A percentile compares a stretch with the other conserved stretches of the same genome.
Conservation (phyloP, 2,797 vertebrate species). For the Pseudotriccus pelzelni region DNA sequence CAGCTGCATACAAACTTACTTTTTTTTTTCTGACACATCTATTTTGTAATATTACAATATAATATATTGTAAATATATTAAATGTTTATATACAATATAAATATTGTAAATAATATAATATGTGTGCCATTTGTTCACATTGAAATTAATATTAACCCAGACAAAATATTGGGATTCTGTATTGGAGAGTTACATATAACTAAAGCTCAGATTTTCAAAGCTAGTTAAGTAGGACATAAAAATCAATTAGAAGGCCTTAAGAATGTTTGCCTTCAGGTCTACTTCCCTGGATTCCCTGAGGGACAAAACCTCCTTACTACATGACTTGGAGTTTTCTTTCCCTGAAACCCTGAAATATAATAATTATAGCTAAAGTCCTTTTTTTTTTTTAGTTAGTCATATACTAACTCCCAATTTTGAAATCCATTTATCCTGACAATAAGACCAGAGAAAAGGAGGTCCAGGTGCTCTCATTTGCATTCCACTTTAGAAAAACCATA, state of each 20-base stretch:
- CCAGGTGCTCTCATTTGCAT: neutral
- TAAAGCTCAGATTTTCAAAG: constrained; percentile 21
- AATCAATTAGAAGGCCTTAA: constrained; percentile 33
- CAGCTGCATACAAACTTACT: neutral
- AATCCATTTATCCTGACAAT: neutral
- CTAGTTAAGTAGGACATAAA: constrained; percentile 50
- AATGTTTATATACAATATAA: too few species aligned
- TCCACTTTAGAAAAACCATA: neutral
- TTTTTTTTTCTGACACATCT: neutral
- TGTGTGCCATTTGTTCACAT: neutral
- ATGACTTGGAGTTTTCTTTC: neutral
- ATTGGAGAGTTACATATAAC: neutral
- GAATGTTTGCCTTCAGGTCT: constrained; percentile 34
- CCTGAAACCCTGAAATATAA: neutral
- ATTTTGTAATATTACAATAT: neutral
- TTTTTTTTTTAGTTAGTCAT: neutral
- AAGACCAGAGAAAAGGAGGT: neutral
- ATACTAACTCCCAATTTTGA: neutral
- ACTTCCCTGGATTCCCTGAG: constrained; percentile 8
- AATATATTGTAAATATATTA: too few species aligned
- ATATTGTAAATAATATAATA: too few species aligned
- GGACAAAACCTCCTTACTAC: neutral
- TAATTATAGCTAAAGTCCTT: neutral
- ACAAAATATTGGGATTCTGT: neutral
- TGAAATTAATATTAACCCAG: neutral